phyloP scores from a whole-genome alignment of 1,140 invertebrate species.

The Leptonema lineaticorne region DNA sequence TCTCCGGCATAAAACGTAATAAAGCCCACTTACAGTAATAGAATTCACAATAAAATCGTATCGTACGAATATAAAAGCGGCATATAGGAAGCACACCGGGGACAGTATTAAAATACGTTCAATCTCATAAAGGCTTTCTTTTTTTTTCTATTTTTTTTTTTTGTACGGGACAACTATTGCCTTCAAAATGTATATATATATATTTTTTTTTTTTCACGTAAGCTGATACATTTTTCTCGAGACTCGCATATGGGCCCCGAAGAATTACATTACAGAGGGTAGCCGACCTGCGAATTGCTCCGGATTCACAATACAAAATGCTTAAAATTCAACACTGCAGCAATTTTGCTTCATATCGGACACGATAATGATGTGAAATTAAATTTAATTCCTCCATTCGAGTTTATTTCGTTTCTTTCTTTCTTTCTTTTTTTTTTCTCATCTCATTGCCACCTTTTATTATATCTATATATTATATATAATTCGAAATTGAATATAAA shows the following conservation, averaged over 20 bases:
- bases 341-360: neutral
- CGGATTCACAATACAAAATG: neutral
- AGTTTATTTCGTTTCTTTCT: too few relatives aligned
- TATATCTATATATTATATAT: too few relatives aligned
- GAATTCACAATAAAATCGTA: conserved; percentile 25
- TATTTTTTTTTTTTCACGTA: conserved; percentile 28
- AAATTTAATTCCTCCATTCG: neutral
- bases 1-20: neutral
- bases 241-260: conserved; percentile 20
- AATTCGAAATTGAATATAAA: too few relatives aligned
- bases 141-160: too few relatives aligned
- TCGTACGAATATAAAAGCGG: conserved; percentile 1
- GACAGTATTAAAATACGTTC: conserved; percentile 28
- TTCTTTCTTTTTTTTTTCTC: too few relatives aligned
- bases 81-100: neutral
- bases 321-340: conserved; percentile 6
- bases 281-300: neutral
- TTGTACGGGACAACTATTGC: conserved; percentile 18
- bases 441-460: too few relatives aligned
- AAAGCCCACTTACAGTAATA: conserved; percentile 11
- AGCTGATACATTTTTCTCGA: conserved; percentile 27
- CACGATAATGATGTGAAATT: neutral
- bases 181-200: conserved; percentile 3
- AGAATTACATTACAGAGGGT: conserved; percentile 24
- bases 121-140: conserved; percentile 25